phyloP scores from a whole-genome alignment of 2,888 invertebrate genomes.

The Alloplasta piceator region DNA sequence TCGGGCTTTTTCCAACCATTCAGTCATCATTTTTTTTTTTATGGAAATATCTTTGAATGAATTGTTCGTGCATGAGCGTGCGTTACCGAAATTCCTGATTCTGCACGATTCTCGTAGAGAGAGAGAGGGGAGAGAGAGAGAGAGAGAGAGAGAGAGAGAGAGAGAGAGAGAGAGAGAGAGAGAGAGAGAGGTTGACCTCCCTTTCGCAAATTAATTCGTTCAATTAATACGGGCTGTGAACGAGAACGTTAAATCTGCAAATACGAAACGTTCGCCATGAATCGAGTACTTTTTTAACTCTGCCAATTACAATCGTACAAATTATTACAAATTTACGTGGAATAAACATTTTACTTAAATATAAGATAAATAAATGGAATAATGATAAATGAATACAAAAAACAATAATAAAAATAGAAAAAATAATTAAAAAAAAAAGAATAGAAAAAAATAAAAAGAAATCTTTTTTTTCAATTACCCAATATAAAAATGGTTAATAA shows the following conservation, averaged over 20 bases:
- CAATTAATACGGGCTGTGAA: constrained; percentile 77
- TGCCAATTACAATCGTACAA: too few relatives aligned
- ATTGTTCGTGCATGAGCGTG: neutral
- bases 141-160: constrained; percentile 7
- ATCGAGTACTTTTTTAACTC: too few relatives aligned
- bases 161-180: neutral
- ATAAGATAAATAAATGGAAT: too few relatives aligned
- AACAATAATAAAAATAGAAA: too few relatives aligned
- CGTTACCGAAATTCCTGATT: constrained; percentile 35
- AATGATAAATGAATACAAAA: too few relatives aligned
- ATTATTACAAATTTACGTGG: too few relatives aligned
- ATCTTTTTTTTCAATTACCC: too few relatives aligned
- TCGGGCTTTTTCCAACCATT: constrained; percentile 37
- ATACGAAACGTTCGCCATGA: neutral
- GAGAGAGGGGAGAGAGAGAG: neutral
- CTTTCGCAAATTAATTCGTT: constrained; percentile 76
- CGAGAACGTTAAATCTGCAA: constrained; percentile 47
- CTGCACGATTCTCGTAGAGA: constrained; percentile 16
- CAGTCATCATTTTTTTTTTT: neutral
- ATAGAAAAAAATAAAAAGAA: too few relatives aligned
- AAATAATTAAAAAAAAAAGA: too few relatives aligned
- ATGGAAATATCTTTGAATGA: constrained; percentile 18
- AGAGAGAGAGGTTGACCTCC: constrained; percentile 22
- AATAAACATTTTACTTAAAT: too few relatives aligned
- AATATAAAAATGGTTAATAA: too few relatives aligned